A percentile compares a stretch with the other conserved stretches of the same genome.
Evolutionary conservation across 1,140 invertebrate species (phyloP).

Genomic region (Saxidomus purpurata): DNA sequence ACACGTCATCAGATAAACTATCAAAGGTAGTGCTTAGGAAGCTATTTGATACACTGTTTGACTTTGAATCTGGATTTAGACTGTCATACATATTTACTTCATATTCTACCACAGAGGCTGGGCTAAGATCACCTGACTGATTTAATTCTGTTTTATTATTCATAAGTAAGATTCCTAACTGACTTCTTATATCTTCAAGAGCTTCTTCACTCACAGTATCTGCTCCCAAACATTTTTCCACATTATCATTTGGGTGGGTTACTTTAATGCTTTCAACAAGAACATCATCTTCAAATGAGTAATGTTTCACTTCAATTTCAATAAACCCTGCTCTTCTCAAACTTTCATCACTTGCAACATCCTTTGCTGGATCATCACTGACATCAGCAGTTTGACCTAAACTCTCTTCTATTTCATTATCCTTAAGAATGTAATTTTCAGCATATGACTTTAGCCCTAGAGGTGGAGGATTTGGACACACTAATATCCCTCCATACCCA

Average conservation of each 20-base stretch:
- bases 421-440: neutral
- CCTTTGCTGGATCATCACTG: neutral
- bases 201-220: neutral
- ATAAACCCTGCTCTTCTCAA: conserved; percentile 1
- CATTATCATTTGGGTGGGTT: neutral
- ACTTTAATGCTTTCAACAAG: neutral
- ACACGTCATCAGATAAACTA: conserved; percentile 60
- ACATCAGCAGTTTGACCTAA: neutral
- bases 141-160: neutral
- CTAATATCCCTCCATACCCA: neutral
- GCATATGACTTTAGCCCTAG: neutral
- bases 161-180: neutral
- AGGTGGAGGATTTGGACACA: neutral
- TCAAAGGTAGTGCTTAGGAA: conserved; percentile 7
- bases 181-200: neutral
- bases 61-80: neutral
- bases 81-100: neutral
- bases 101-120: neutral
- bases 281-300: neutral
- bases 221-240: neutral
- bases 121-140: neutral
- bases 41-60: conserved; percentile 13
- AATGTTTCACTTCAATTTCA: conserved; percentile 38
- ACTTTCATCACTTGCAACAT: neutral
- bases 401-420: neutral